These are phyloP conservation scores for Bucco capensis DNA, from an alignment of 2,113 vertebrate species.

Conservation along the genomic window DNA sequence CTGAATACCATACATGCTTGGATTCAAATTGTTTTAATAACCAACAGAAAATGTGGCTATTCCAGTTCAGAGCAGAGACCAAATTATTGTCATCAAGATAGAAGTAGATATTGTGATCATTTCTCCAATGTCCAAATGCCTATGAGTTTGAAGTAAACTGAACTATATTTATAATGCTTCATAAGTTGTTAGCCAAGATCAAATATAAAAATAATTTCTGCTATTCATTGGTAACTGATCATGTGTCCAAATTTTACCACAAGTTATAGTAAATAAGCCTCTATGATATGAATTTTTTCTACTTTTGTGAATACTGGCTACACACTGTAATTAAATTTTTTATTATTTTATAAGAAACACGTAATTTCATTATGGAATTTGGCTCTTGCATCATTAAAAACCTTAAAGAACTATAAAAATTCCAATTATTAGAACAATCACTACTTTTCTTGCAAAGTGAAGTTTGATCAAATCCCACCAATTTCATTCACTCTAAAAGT, in stretches of 20 bases:
- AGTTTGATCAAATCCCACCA: background rate
- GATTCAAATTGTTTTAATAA: background rate
- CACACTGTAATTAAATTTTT: background rate
- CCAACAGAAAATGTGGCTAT: background rate
- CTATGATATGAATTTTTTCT: background rate
- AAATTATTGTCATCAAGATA: background rate
- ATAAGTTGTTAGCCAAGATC: background rate
- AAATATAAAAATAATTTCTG: background rate
- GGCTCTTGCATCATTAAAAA: background rate
- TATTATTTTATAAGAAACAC: background rate
- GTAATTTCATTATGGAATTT: background rate
- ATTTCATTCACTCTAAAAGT: background rate
- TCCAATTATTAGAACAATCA: background rate
- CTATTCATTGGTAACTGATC: background rate
- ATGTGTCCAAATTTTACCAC: background rate
- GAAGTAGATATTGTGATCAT: background rate
- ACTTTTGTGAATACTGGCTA: background rate
- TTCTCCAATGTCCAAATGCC: background rate
- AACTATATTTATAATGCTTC: background rate
- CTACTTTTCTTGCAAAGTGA: background rate
- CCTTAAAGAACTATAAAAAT: rapidly evolving
- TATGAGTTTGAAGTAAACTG: background rate
- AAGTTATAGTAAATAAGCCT: background rate
- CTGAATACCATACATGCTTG: background rate
- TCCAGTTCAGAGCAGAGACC: background rate